Percentiles rank a stretch among this genome's conserved stretches.
phyloP scores from a whole-genome alignment of 2,797 vertebrate genomes.

The Alfaro cultratus region DNA sequence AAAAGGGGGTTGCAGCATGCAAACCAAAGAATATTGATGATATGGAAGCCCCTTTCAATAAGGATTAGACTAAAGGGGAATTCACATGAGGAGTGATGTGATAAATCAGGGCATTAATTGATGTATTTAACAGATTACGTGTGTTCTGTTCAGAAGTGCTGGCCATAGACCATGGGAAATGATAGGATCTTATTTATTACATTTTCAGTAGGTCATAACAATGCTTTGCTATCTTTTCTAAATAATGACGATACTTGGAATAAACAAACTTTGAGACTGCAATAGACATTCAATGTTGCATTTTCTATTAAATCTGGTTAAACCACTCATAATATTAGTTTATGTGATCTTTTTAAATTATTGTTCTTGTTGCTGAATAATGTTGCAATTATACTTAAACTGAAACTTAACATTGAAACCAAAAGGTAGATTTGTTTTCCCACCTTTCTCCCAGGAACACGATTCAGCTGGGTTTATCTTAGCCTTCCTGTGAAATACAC shows the following conservation, averaged over 20 bases:
- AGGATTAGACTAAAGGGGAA: neutral
- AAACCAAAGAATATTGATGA: neutral
- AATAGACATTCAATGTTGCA: neutral
- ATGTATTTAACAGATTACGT: neutral
- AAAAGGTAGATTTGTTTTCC: slow-evolving; percentile 44
- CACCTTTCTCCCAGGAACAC: slow-evolving; percentile 52
- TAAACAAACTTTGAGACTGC: neutral
- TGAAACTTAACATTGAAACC: slow-evolving; percentile 20
- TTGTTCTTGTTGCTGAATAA: neutral
- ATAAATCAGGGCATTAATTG: neutral
- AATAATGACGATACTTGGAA: neutral
- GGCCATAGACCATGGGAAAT: neutral
- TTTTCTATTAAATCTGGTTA: neutral
- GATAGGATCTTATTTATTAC: neutral
- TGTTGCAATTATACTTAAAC: slow-evolving; percentile 1
- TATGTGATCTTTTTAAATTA: neutral
- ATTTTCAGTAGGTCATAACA: neutral
- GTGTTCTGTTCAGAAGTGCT: neutral
- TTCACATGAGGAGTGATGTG: neutral
- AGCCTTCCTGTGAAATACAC: slow-evolving; percentile 61
- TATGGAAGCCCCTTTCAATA: neutral
- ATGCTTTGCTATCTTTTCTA: neutral
- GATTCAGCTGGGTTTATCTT: slow-evolving; percentile 59
- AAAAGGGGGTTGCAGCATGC: neutral
- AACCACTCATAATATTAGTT: neutral